Conservation (phyloP, 2,113 vertebrate genomes). For the Oncorhynchus mykiss region DNA sequence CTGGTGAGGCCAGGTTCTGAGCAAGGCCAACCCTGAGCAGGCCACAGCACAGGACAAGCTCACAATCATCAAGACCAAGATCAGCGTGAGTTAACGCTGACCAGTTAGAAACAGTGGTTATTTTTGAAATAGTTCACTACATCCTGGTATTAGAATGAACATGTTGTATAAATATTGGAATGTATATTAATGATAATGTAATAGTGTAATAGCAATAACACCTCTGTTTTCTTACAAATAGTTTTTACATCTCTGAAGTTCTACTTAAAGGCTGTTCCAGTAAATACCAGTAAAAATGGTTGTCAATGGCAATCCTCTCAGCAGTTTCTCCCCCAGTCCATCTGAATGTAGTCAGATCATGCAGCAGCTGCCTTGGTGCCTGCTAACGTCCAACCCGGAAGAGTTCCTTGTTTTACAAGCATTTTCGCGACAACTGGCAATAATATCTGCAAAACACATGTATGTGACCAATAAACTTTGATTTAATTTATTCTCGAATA, state of each 20-base stretch:
- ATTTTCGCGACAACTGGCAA: too few relatives aligned
- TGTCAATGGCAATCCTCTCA: slow-evolving; percentile 15
- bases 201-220: too few relatives aligned
- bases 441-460: too few relatives aligned
- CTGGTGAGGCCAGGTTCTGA: slow-evolving; percentile 72
- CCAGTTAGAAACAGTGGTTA: not conserved
- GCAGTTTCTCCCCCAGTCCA: not conserved
- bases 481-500: slow-evolving; percentile 35
- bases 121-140: not conserved
- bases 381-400: slow-evolving; percentile 39
- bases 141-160: not conserved
- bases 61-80: slow-evolving; percentile 83
- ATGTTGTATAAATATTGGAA: too few relatives aligned
- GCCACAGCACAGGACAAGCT: slow-evolving; percentile 88
- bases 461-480: too few relatives aligned
- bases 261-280: slow-evolving; percentile 26
- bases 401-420: slow-evolving; percentile 9
- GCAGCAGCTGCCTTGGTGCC: not conserved
- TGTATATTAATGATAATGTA: too few relatives aligned
- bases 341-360: not conserved
- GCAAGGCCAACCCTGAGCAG: slow-evolving; percentile 84
- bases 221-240: not conserved
- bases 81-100: slow-evolving; percentile 77
- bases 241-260: slow-evolving; percentile 52
- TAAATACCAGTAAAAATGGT: slow-evolving; percentile 57